Percentiles rank a stretch among this genome's conserved stretches.
These are phyloP conservation scores for Diachrysia chrysitis DNA, from an alignment of 2,888 invertebrate species.

Conservation along the genomic window DNA sequence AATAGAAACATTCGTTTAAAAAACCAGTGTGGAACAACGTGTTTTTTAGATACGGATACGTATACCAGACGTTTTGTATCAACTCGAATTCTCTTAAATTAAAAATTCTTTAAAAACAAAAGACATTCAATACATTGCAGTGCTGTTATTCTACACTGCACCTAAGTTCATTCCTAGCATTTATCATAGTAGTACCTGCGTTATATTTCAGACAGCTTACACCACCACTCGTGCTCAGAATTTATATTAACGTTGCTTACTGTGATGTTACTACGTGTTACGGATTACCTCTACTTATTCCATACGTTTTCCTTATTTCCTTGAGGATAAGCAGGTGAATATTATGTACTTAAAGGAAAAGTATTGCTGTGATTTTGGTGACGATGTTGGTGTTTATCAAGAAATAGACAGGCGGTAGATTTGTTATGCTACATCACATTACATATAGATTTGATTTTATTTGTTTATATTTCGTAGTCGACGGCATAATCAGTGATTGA, in stretches of 20 bases:
- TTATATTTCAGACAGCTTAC: conserved; percentile 40
- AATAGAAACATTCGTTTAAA: not conserved
- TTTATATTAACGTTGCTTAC: conserved; percentile 47
- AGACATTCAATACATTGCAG: not conserved
- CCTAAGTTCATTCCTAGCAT: conserved; percentile 15
- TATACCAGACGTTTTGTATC: no score
- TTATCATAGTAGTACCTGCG: conserved; percentile 31
- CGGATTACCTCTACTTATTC: conserved; percentile 13
- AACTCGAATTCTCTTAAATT: no score
- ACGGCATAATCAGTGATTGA: no score
- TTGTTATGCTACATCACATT: no score
- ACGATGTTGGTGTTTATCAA: no score
- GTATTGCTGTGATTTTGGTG: not conserved
- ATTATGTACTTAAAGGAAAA: not conserved
- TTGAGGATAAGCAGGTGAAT: not conserved
- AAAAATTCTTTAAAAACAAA: no score
- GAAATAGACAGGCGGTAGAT: not conserved
- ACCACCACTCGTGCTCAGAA: conserved; percentile 39
- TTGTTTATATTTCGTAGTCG: no score
- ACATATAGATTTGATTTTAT: no score
- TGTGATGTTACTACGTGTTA: conserved; percentile 25
- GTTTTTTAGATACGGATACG: no score
- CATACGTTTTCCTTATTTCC: conserved; percentile 29
- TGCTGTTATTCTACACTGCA: conserved; percentile 1
- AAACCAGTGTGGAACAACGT: no score